Evolutionary conservation across 1,140 invertebrate species (phyloP).

Genomic region (Ceratina calcarata): DNA sequence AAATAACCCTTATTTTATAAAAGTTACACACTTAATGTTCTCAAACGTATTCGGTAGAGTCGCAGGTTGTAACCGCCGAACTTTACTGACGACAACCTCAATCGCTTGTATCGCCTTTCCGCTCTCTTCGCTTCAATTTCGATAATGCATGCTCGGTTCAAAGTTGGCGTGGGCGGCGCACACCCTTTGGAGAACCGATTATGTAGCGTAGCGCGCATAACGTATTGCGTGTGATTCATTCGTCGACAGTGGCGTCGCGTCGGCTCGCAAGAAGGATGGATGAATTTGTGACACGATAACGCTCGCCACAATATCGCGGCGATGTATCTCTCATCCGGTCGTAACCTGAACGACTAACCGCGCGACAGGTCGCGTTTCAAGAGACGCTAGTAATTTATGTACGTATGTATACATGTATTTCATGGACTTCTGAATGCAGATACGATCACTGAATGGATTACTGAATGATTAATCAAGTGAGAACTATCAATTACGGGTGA

Average conservation of each 20-base stretch:
- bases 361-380: too few relatives aligned
- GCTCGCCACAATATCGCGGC: background rate
- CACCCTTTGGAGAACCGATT: slow-evolving; percentile 25
- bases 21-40: too few relatives aligned
- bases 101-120: slow-evolving; percentile 31
- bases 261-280: slow-evolving; percentile 4
- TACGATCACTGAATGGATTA: too few relatives aligned
- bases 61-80: background rate
- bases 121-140: slow-evolving; percentile 28
- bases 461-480: too few relatives aligned
- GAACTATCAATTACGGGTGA: too few relatives aligned
- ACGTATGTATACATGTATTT: too few relatives aligned
- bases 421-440: too few relatives aligned
- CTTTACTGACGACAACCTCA: slow-evolving; percentile 43
- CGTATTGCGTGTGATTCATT: slow-evolving; percentile 41
- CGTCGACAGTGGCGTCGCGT: slow-evolving; percentile 19
- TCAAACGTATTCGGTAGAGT: too few relatives aligned
- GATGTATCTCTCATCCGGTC: slow-evolving; percentile 5
- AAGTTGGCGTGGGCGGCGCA: slow-evolving; percentile 11
- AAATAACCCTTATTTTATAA: too few relatives aligned
- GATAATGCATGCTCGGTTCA: background rate
- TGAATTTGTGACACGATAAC: background rate
- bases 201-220: slow-evolving; percentile 12
- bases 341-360: too few relatives aligned
- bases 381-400: too few relatives aligned